Evolutionary conservation across 2,888 invertebrate species (phyloP), one percentile per base, ranked within the genome.

Genomic region (Melitaea athalia): DNA sequence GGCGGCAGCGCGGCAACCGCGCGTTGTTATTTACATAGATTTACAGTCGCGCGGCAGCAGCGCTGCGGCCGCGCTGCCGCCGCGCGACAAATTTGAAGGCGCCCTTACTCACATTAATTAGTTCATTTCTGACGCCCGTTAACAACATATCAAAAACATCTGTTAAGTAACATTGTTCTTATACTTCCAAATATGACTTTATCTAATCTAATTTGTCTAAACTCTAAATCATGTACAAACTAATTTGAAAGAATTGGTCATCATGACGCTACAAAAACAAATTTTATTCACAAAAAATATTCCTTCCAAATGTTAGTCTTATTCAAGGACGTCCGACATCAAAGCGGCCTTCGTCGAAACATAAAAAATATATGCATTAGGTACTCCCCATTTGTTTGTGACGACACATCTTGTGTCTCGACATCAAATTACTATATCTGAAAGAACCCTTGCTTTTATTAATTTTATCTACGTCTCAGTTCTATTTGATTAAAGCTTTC

Each of bases 341-440:
- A 55, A 55, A 55, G 31, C n/a, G 7, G 31, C 53, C 53, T 14
- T 53, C 53, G 53, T 53, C 31, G 53, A 53, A 31, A 33, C 53
- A 31, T 31, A 53, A 53, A 52, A 3, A 53, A 24, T 11, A 52
- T 52, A 52, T 11, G 10, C 14, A 31, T 31, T n/a, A n/a, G n/a
- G n/a, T n/a, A 33, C 7, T 4, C 15, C 6, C 53, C 14, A 6
- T 55, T 14, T 33, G n/a, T 55, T 53, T 53, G 17, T 11, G 12
- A 55, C 14, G 33, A 14, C 33, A 55, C 14, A 7, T 31, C 31
- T 33, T 24, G 6, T 53, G 7, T 24, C n/a, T 33, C 53, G 53
- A 53, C 14, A 33, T 24, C 31, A 33, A 7, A 55, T 33, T 14
- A 24, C 31, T 33, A 12, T n/a, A 33, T 55, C 31, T 55, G n/a